Conservation (phyloP, 2,888 invertebrate species). For the Torymus texanus region DNA sequence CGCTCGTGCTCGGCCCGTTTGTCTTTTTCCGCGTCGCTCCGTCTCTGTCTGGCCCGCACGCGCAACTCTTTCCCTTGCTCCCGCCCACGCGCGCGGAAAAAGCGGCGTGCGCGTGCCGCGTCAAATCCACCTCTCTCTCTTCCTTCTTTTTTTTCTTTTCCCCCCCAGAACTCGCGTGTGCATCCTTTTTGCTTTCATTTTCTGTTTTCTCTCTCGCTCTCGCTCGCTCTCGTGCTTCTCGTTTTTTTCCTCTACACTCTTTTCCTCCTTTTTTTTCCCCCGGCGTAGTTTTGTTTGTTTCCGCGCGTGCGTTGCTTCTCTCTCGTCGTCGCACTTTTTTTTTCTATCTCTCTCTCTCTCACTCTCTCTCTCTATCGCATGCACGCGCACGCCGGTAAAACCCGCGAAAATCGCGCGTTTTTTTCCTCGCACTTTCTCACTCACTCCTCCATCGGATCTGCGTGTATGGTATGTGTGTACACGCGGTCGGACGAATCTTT, state of each 20-base stretch:
- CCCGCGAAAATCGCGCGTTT: constrained; percentile 33
- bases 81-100: constrained; percentile 49
- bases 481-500: constrained; percentile 21
- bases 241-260: constrained; percentile 50
- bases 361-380: constrained; percentile 38
- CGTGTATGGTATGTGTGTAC: too few relatives aligned
- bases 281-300: background rate
- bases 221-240: constrained; percentile 6
- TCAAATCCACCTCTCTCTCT: constrained; percentile 58
- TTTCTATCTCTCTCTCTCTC: constrained; percentile 36
- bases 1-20: constrained; percentile 39
- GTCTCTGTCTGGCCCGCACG: constrained; percentile 29
- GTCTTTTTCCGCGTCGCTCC: constrained; percentile 51
- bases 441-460: background rate
- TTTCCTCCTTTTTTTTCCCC: constrained; percentile 42
- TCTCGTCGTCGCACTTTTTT: constrained; percentile 39
- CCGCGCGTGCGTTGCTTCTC: constrained; percentile 9
- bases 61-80: constrained; percentile 1
- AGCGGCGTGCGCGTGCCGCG: constrained; percentile 58
- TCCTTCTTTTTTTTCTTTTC: background rate
- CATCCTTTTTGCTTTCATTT: constrained; percentile 41
- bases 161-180: constrained; percentile 1
- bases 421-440: constrained; percentile 21
- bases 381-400: constrained; percentile 22
- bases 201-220: background rate